Evolutionary conservation across 2,113 vertebrate species (phyloP), one percentile per base, ranked within the genome.

Genomic region (Aix galericulata): DNA sequence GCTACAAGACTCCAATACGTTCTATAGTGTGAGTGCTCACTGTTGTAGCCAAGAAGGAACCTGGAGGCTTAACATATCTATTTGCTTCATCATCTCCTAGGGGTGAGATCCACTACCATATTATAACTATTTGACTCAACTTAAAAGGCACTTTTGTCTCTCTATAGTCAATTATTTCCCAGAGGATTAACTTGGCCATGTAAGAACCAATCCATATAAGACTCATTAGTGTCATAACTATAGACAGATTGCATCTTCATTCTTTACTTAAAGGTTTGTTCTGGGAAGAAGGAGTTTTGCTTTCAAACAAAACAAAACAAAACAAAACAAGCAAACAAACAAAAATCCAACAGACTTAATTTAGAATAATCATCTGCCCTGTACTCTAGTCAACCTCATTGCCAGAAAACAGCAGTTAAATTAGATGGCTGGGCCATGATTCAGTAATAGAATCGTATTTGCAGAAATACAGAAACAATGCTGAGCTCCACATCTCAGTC

Each of bases 121-220:
- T 69, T n/a, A 90, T 67, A 92, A 53, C 27, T 92, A 18, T 71
- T 75, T 27, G 50, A 86, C 71, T 80, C 52, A 82, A 25, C 13
- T 90, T 86, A 55, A 89, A 69, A 93, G 40, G 15, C 20, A 38
- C 29, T 94, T 72, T 63, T 1, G 0, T 73, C 44, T 91, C 44
- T 90, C 64, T 36, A 29, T 18, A 53, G 83, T 81, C 74, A 78
- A 13, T 89, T 88, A 89, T 82, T 94, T 95, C 82, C 77, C 66
- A 68, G 66, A 96, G 31, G n/a, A 88, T 95, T 90, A 66, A 79
- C 71, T 93, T 95, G 34, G 69, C 72, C 78, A 53, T 29, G 3
- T 89, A 84, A 94, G 66, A 88, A 81, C 27, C 59, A 86, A 86
- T 93, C 52, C 48, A 88, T 90, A 94, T 83, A 96, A 91, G 89